Conservation (phyloP, 2,797 vertebrate genomes). For the Falco cherrug region DNA sequence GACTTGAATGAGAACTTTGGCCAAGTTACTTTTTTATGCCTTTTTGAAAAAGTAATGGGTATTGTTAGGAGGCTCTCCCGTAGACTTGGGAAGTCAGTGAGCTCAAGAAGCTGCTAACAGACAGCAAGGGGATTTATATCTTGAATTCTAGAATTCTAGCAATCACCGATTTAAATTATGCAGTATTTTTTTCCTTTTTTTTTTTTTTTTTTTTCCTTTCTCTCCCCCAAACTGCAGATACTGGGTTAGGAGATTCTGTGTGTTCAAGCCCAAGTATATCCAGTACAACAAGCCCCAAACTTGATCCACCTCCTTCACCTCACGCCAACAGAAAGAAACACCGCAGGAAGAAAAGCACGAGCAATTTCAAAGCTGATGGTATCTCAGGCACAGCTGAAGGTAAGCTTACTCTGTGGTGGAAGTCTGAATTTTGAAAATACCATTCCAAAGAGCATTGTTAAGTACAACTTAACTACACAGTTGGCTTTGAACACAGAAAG, state of each 20-base stretch:
- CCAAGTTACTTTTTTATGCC: neutral
- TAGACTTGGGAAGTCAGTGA: neutral
- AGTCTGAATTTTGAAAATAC: neutral
- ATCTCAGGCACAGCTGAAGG: conserved; percentile 94
- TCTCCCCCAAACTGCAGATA: conserved; percentile 76
- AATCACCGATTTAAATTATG: neutral
- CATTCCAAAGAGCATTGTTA: neutral
- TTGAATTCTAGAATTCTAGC: neutral
- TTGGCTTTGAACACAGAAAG: neutral
- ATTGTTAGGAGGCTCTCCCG: neutral
- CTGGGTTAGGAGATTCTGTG: conserved; percentile 90
- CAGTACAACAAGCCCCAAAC: conserved; percentile 93
- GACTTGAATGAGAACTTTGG: neutral
- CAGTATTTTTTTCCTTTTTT: neutral
- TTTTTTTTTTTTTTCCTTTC: neutral
- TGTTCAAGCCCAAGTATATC: conserved; percentile 96
- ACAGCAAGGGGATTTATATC: neutral
- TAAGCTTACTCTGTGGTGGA: conserved; percentile 63
- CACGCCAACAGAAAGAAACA: conserved; percentile 99
- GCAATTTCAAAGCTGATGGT: conserved; percentile 95
- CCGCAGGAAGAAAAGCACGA: conserved; percentile 97
- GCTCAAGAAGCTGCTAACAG: neutral
- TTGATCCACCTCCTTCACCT: conserved; percentile 94
- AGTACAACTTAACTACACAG: neutral
- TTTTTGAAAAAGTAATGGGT: neutral